Percentiles rank a stretch among this genome's conserved stretches.
phyloP scores from a whole-genome alignment of 1,140 invertebrate genomes.

The Archegozetes longisetosus region DNA sequence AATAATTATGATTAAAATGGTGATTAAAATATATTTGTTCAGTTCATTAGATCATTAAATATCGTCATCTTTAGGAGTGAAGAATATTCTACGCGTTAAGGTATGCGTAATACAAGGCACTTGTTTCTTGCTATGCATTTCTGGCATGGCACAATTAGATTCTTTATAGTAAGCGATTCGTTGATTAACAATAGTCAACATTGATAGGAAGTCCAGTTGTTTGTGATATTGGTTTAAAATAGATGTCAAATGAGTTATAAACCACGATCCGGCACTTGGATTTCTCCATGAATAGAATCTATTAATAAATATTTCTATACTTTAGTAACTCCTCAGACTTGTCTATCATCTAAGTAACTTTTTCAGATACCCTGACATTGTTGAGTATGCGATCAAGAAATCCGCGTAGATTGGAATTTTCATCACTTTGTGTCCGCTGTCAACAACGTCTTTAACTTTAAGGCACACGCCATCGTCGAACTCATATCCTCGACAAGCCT shows the following conservation, averaged over 20 bases:
- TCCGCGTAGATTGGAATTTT: constrained; percentile 85
- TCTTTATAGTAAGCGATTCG: constrained; percentile 35
- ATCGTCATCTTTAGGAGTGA: background rate
- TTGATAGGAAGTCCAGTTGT: constrained; percentile 58
- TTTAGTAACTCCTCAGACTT: background rate
- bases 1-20: no score
- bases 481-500: constrained; percentile 76
- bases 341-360: background rate
- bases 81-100: constrained; percentile 47
- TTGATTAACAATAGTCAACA: constrained; percentile 72
- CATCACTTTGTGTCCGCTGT: constrained; percentile 1
- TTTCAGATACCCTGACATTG: constrained; percentile 47
- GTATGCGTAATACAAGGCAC: constrained; percentile 85
- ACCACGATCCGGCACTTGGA: constrained; percentile 67
- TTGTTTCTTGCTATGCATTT: constrained; percentile 85
- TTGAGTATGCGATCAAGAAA: constrained; percentile 83
- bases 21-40: no score
- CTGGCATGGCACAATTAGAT: constrained; percentile 31
- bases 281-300: constrained; percentile 91
- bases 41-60: no score
- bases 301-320: constrained; percentile 24
- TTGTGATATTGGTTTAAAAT: constrained; percentile 54
- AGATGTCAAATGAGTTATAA: constrained; percentile 73
- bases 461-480: constrained; percentile 44
- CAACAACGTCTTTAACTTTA: constrained; percentile 1